phyloP scores from a whole-genome alignment of 2,797 vertebrate genomes.

The Tapera naevia region DNA sequence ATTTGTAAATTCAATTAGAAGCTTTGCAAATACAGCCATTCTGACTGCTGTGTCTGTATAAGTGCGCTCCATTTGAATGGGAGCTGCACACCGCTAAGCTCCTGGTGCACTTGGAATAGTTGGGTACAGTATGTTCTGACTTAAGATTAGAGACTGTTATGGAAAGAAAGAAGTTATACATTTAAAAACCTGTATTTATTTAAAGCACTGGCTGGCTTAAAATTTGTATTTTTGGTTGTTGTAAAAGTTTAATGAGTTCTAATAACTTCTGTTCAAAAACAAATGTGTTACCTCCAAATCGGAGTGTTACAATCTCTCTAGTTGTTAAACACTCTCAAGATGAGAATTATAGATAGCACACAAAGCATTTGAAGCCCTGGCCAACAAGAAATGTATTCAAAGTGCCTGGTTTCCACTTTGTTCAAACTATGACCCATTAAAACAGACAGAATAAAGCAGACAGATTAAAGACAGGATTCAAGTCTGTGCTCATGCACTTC shows the following conservation, averaged over 20 bases:
- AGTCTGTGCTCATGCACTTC: conserved; percentile 53
- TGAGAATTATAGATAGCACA: conserved; percentile 38
- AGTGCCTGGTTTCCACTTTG: conserved; percentile 61
- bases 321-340: conserved; percentile 27
- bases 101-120: neutral
- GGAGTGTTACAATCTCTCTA: neutral
- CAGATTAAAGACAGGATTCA: conserved; percentile 66
- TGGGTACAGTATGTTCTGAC: neutral
- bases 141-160: neutral
- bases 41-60: neutral
- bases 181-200: neutral
- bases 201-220: neutral
- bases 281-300: conserved; percentile 15
- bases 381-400: conserved; percentile 61
- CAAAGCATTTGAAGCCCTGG: conserved; percentile 42
- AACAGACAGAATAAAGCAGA: conserved; percentile 37
- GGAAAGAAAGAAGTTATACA: neutral
- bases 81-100: neutral
- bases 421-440: conserved; percentile 40
- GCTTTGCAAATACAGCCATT: neutral
- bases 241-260: neutral
- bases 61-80: neutral
- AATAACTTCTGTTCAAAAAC: conserved; percentile 46
- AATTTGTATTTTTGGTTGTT: neutral
- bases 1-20: neutral